phyloP scores from a whole-genome alignment of 2,888 invertebrate genomes.

The Caenorhabditis wallacei region DNA sequence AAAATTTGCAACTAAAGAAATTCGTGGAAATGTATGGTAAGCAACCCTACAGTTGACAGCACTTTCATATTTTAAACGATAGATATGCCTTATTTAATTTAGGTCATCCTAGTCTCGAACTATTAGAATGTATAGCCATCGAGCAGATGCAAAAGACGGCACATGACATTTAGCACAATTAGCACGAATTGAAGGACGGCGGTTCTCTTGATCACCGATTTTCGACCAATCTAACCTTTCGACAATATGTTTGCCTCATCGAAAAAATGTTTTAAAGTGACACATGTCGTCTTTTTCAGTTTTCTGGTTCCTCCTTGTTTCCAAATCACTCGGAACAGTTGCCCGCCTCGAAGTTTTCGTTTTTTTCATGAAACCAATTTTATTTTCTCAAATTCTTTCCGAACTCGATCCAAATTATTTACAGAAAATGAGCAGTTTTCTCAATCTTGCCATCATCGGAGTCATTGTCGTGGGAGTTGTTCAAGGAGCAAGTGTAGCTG shows the following conservation, averaged over 20 bases:
- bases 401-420: not conserved
- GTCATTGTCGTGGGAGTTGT: not conserved
- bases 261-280: not conserved
- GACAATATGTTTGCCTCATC: not conserved
- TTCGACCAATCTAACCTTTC: not conserved
- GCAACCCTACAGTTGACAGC: no score
- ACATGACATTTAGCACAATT: not conserved
- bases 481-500: constrained; percentile 31
- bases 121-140: no score
- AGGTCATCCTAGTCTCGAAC: no score
- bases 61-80: no score
- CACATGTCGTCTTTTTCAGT: not conserved
- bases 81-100: no score
- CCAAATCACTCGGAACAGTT: not conserved
- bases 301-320: not conserved
- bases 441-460: constrained; percentile 4
- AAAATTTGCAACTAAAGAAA: no score
- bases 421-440: constrained; percentile 21
- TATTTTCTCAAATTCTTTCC: not conserved
- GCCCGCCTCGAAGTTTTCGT: not conserved
- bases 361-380: not conserved
- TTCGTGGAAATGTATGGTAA: no score
- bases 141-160: no score
- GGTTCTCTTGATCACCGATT: no score
- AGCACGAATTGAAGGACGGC: no score